phyloP scores from a whole-genome alignment of 1,140 invertebrate genomes.

The Drosophila sulfurigaster region DNA sequence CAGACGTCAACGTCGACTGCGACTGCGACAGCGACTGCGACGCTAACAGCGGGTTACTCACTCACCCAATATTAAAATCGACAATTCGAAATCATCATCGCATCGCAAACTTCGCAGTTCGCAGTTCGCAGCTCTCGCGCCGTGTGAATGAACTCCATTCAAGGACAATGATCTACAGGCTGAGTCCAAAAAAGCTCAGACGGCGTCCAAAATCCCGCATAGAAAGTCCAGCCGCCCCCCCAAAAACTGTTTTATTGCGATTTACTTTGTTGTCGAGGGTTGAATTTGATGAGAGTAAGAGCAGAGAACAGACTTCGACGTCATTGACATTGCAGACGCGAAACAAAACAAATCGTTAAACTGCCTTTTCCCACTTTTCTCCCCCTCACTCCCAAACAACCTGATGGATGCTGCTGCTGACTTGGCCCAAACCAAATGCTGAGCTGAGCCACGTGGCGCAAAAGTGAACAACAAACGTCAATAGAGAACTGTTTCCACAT shows the following conservation, averaged over 20 bases:
- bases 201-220: constrained; percentile 28
- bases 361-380: neutral
- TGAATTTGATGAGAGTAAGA: constrained; percentile 73
- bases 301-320: constrained; percentile 51
- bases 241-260: constrained; percentile 61
- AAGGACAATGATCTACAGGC: constrained; percentile 81
- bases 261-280: constrained; percentile 72
- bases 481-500: constrained; percentile 43
- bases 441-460: constrained; percentile 25
- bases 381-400: constrained; percentile 23
- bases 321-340: constrained; percentile 76
- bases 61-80: constrained; percentile 70
- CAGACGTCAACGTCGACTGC: constrained; percentile 1
- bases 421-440: constrained; percentile 4
- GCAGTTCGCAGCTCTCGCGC: neutral
- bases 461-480: constrained; percentile 55
- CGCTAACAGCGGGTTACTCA: constrained; percentile 42
- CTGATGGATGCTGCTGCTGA: constrained; percentile 60
- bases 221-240: constrained; percentile 27
- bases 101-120: constrained; percentile 19
- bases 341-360: constrained; percentile 80
- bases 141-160: constrained; percentile 78
- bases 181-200: constrained; percentile 2
- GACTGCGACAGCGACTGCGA: neutral
- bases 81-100: constrained; percentile 65